A percentile compares a stretch with the other conserved stretches of the same genome.
Conservation (phyloP, 2,797 vertebrate genomes). For the Chromobotia macracanthus region DNA sequence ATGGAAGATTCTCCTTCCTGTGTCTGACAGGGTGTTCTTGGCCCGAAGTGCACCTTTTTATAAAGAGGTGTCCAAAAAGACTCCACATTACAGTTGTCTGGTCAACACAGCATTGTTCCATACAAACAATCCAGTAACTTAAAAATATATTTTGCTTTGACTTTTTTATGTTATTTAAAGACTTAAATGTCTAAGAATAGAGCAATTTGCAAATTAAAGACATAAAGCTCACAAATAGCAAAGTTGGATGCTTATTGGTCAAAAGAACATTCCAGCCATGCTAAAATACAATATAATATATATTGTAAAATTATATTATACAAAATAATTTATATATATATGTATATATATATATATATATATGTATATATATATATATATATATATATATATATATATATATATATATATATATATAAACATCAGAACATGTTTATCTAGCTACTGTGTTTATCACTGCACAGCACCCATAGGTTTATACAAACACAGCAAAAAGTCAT, state of each 20-base stretch:
- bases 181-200: background rate
- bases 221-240: background rate
- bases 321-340: too few relatives aligned
- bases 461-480: background rate
- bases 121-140: background rate
- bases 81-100: background rate
- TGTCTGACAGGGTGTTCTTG: constrained; percentile 51
- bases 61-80: constrained; percentile 4
- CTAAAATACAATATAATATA: background rate
- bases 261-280: background rate
- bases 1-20: constrained; percentile 49
- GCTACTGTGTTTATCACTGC: background rate
- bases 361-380: too few relatives aligned
- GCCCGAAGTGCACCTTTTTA: constrained; percentile 36
- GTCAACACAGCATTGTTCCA: background rate
- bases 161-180: background rate
- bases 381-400: too few relatives aligned
- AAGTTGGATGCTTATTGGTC: background rate
- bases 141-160: too few relatives aligned
- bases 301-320: too few relatives aligned
- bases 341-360: too few relatives aligned
- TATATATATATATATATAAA: too few relatives aligned
- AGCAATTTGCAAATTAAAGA: background rate
- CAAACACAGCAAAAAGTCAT: too few relatives aligned
- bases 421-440: too few relatives aligned